A percentile compares a stretch with the other conserved stretches of the same genome.
Conservation (phyloP, 2,113 vertebrate species). For the Himantopus leucocephalus region DNA sequence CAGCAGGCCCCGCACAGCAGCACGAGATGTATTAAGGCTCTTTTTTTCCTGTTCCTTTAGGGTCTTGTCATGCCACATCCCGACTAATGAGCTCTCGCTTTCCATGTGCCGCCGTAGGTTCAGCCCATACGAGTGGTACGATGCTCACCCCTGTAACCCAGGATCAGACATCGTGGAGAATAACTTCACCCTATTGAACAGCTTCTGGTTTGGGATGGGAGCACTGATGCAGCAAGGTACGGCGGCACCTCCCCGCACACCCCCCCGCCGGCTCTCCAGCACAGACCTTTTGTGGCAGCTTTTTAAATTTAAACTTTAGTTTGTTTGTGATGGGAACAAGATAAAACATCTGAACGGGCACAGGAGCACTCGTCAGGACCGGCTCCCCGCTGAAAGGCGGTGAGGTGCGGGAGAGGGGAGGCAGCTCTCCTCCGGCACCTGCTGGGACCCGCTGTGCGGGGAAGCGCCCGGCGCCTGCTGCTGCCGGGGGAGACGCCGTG, state of each 20-base stretch:
- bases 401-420: not conserved
- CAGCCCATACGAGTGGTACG: slow-evolving; percentile 98
- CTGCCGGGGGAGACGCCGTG: not conserved
- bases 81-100: not conserved
- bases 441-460: not conserved
- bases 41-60: not conserved
- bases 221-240: slow-evolving; percentile 98
- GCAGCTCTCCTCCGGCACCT: not conserved
- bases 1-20: not conserved
- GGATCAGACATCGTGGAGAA: slow-evolving; percentile 96
- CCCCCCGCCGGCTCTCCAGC: rapidly evolving
- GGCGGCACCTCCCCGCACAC: not conserved
- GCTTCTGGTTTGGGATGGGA: slow-evolving; percentile 98
- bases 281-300: no score
- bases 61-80: not conserved
- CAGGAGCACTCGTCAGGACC: not conserved
- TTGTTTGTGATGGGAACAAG: not conserved
- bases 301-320: not conserved
- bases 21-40: not conserved
- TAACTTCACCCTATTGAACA: slow-evolving; percentile 97
- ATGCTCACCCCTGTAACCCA: slow-evolving; percentile 94
- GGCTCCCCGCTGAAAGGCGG: not conserved
- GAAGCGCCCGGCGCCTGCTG: not conserved
- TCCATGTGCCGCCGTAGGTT: slow-evolving; percentile 75
- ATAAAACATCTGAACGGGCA: not conserved